These are phyloP conservation scores for Gryllus bimaculatus DNA, from an alignment of 1,140 invertebrate species.

Conservation along the genomic window DNA sequence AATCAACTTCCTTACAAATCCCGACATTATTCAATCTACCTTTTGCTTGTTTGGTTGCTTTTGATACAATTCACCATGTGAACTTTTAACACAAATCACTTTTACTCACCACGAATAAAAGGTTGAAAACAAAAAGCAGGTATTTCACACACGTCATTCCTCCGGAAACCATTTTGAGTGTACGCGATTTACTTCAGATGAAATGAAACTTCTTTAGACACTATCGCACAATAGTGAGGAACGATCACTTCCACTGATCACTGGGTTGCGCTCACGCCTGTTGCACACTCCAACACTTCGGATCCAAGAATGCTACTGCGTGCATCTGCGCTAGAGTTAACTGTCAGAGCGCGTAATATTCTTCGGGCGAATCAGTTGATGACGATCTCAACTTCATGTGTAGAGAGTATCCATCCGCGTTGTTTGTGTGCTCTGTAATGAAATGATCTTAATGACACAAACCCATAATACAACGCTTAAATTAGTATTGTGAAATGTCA, in stretches of 20 bases:
- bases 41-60: not conserved
- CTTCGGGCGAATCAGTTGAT: not conserved
- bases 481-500: too few species aligned
- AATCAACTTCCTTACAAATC: constrained; percentile 9
- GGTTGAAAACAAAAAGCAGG: constrained; percentile 72
- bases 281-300: not conserved
- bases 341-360: not conserved
- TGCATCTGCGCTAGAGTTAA: not conserved
- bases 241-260: not conserved
- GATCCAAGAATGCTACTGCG: not conserved
- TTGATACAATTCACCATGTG: not conserved
- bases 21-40: not conserved
- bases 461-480: too few species aligned
- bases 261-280: not conserved
- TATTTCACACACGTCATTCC: constrained; percentile 72
- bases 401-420: not conserved
- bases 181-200: not conserved
- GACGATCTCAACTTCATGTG: not conserved
- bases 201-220: not conserved
- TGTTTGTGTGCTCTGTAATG: not conserved
- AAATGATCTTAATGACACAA: not conserved
- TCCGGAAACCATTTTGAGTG: constrained; percentile 51
- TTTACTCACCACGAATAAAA: constrained; percentile 70
- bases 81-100: not conserved
- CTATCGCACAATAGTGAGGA: too few species aligned